Evolutionary conservation across 2,888 invertebrate genomes (phyloP).

Genomic region (Melinaea menophilus): DNA sequence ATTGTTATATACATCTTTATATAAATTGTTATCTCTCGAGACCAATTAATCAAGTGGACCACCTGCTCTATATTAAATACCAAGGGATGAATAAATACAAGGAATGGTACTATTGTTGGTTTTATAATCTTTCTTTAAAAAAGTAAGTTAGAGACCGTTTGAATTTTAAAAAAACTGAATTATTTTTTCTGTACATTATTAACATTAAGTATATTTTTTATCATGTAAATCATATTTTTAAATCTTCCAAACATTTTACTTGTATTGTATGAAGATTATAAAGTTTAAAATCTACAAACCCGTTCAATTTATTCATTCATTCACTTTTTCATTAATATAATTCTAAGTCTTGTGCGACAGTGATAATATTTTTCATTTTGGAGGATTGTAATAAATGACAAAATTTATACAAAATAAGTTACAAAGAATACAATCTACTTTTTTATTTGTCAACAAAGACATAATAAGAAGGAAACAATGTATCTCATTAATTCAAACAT

Average conservation of each 20-base stretch:
- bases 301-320: background rate
- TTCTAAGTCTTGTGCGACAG: background rate
- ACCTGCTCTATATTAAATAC: conserved; percentile 61
- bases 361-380: background rate
- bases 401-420: background rate
- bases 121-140: background rate
- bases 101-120: background rate
- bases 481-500: background rate
- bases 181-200: background rate
- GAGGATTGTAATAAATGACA: background rate
- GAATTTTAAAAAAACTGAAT: background rate
- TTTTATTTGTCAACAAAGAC: too few relatives aligned
- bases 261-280: too few relatives aligned
- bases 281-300: background rate
- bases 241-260: too few relatives aligned
- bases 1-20: conserved; percentile 20
- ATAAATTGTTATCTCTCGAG: conserved; percentile 41
- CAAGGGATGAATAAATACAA: conserved; percentile 32
- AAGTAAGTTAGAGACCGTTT: too few relatives aligned
- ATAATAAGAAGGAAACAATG: conserved; percentile 1
- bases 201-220: too few relatives aligned
- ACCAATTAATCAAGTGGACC: conserved; percentile 64
- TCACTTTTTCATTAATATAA: background rate
- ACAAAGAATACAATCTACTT: background rate
- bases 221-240: too few relatives aligned